Percentiles rank a stretch among this genome's conserved stretches.
Evolutionary conservation across 2,113 vertebrate species (phyloP).

Genomic region (Verasper variegatus): DNA sequence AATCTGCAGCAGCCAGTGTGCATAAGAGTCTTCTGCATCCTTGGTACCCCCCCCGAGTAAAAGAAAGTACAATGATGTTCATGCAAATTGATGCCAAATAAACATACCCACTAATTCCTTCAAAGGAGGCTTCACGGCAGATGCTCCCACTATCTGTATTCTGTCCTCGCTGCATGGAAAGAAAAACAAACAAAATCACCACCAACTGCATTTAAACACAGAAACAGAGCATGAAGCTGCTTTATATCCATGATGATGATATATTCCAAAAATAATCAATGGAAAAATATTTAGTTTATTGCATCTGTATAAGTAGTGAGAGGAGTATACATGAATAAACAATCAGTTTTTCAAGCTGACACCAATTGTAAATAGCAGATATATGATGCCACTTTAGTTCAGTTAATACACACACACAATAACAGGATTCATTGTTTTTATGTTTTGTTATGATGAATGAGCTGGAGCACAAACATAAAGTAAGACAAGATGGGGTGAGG

Average conservation of each 20-base stretch:
- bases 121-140: constrained; percentile 92
- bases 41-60: not conserved
- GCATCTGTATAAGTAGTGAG: not conserved
- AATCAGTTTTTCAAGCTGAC: not conserved
- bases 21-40: not conserved
- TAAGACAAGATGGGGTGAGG: not conserved
- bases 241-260: not conserved
- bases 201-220: constrained; percentile 10
- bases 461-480: not conserved
- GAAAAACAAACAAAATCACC: constrained; percentile 6
- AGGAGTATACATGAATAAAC: not conserved
- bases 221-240: constrained; percentile 1
- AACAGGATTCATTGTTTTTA: not conserved
- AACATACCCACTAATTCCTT: constrained; percentile 94
- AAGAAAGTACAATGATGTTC: constrained; percentile 46
- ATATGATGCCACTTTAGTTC: not conserved
- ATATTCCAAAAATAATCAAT: not conserved
- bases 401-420: not conserved
- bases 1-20: constrained; percentile 41
- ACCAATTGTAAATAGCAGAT: not conserved
- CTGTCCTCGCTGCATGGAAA: constrained; percentile 83
- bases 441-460: not conserved
- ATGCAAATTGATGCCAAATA: constrained; percentile 57
- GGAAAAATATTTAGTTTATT: not conserved
- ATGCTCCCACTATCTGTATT: constrained; percentile 92